A percentile compares a stretch with the other conserved stretches of the same genome.
These are phyloP conservation scores for Cyprinella venusta DNA, from an alignment of 2,797 vertebrate genomes.

Conservation along the genomic window DNA sequence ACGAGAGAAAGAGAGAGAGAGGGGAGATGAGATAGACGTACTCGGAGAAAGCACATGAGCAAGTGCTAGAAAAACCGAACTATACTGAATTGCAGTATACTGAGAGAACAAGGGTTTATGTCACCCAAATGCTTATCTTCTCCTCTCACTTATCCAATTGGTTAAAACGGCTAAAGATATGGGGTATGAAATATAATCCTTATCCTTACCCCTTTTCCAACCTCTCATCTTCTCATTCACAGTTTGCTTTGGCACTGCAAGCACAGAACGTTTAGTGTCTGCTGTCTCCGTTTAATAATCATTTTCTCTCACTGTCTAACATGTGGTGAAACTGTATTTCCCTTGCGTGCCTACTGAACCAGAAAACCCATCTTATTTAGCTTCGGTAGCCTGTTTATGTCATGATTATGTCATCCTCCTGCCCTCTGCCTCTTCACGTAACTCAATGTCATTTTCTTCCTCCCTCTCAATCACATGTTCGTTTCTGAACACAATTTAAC, in stretches of 20 bases:
- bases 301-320: not conserved
- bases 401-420: slow-evolving; percentile 3
- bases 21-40: not conserved
- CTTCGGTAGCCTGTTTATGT: slow-evolving; percentile 34
- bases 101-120: slow-evolving; percentile 24
- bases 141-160: slow-evolving; percentile 23
- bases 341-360: slow-evolving; percentile 36
- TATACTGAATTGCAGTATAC: not conserved
- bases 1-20: slow-evolving; percentile 21
- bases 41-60: not conserved
- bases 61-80: not conserved
- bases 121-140: slow-evolving; percentile 16
- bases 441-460: slow-evolving; percentile 18
- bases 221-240: not conserved
- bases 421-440: slow-evolving; percentile 28
- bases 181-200: slow-evolving; percentile 14
- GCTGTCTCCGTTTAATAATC: slow-evolving; percentile 21
- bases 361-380: slow-evolving; percentile 29
- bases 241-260: slow-evolving; percentile 9
- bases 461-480: slow-evolving; percentile 8
- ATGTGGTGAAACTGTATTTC: slow-evolving; percentile 47
- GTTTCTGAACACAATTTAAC: slow-evolving; percentile 41
- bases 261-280: slow-evolving; percentile 17
- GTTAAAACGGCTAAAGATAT: slow-evolving; percentile 22
- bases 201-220: slow-evolving; percentile 19